A percentile compares a stretch with the other conserved stretches of the same genome.
Conservation (phyloP, 2,888 invertebrate species). For the Psylliodes chrysocephalus region DNA sequence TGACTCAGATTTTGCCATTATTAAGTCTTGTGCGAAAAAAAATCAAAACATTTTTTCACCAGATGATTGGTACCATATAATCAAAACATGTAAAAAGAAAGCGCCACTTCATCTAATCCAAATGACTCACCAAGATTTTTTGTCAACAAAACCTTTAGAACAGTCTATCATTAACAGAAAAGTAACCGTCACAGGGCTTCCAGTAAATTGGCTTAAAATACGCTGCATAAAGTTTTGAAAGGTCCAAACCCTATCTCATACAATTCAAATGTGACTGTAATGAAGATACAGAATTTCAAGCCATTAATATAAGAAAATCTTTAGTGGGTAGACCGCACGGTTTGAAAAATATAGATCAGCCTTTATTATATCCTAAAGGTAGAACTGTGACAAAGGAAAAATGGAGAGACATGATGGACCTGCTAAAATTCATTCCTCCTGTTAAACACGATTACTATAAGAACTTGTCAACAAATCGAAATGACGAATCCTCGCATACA, state of each 20-base stretch:
- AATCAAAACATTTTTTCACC: no score
- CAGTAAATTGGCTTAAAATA: not conserved
- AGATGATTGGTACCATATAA: no score
- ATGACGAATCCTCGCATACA: not conserved
- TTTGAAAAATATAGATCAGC: conserved; percentile 3
- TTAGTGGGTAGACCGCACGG: not conserved
- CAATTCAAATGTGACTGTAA: not conserved
- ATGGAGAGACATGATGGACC: conserved; percentile 3
- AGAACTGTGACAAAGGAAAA: conserved; percentile 3
- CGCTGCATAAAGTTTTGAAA: not conserved
- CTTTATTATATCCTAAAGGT: conserved; percentile 3
- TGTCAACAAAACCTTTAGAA: no score
- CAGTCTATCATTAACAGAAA: no score
- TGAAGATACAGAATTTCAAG: not conserved
- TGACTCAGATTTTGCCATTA: no score
- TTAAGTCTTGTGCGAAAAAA: no score
- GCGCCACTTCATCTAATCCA: no score
- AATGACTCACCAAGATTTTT: no score
- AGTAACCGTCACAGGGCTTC: not conserved
- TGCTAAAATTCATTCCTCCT: conserved; percentile 3
- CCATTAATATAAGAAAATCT: not conserved
- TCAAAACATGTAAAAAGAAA: no score
- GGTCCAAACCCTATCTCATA: not conserved
- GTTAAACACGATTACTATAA: conserved; percentile 1
- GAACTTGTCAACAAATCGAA: not conserved